Percentiles rank a stretch among this genome's conserved stretches.
Conservation (phyloP, 2,888 invertebrate genomes). For the Cyaniris semiargus region DNA sequence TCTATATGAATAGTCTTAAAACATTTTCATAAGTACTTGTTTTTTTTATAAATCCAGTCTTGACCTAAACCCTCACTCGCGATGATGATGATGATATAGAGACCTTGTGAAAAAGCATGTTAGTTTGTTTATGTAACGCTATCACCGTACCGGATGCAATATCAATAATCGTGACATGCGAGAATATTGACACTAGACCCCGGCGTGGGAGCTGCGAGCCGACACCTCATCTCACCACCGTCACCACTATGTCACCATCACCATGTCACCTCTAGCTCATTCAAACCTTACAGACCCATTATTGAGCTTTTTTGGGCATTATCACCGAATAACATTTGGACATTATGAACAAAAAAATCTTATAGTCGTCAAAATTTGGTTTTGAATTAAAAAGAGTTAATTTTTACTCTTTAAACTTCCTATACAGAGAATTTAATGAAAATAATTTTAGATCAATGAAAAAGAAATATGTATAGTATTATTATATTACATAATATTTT, state of each 20-base stretch:
- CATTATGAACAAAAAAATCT: too few relatives aligned
- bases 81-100: not conserved
- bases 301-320: too few relatives aligned
- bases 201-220: conserved; percentile 24
- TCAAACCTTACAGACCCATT: too few relatives aligned
- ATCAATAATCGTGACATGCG: conserved; percentile 46
- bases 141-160: conserved; percentile 22
- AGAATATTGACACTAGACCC: conserved; percentile 52
- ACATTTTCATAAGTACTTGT: too few relatives aligned
- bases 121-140: conserved; percentile 23
- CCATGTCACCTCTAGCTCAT: not conserved
- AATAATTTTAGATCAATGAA: not conserved
- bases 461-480: too few relatives aligned
- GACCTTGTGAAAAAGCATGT: conserved; percentile 17
- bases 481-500: too few relatives aligned
- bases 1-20: too few relatives aligned
- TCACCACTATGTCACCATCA: not conserved
- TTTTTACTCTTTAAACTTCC: not conserved
- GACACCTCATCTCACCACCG: conserved; percentile 13
- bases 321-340: too few relatives aligned
- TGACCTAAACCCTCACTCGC: too few relatives aligned
- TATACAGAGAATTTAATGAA: not conserved
- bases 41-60: too few relatives aligned
- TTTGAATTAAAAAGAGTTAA: too few relatives aligned
- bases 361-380: too few relatives aligned